Base-by-base conservation (phyloP, 2,888 invertebrate species). In the Pteria penguin region DNA sequence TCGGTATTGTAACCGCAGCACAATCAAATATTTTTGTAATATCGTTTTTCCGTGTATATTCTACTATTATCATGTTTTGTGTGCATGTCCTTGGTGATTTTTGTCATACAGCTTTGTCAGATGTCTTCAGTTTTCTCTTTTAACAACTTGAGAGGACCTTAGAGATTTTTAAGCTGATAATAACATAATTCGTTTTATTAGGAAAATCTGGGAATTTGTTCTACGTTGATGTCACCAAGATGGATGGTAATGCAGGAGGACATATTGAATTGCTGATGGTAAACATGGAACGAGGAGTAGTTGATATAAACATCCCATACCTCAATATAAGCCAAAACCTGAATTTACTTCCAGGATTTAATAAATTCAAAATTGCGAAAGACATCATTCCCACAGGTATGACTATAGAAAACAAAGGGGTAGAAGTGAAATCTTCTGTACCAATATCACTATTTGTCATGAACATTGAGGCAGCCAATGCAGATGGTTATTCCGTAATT, bases 201-300 rank as follows among this genome's bases (percentile, higher is more conserved):
- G 60, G 60, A 24, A 27, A 27, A 27, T 26, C 26, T 4, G 60
- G 60, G 18, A 60, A 22, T 26, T 29, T 26, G 27, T 60, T 60
- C 18, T 60, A 26, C 18, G 60, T 60, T 4, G 60, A 60, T 14
- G 24, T 60, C 27, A 26, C 27, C 14, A 60, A 26, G 18, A 60
- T 60, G 60, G 60, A 60, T 29, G 60, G 60, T 8, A 60, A 60
- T 18, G 24, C 60, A 26, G 60, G 60, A 14, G 60, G 26, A n/a
- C 60, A 60, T 26, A 60, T 60, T 26, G 60, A 60, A 26, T 18
- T 60, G 11, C 60, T 60, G 8, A 22, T 60, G 11, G 60, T 60
- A 8, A 29, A 8, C 4, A 60, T 29, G 4, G 11, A 22, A 26
- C 4, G 8, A 11, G 60, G 60, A 26, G 27, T 14, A 26, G 60